phyloP scores from a whole-genome alignment of 1,140 invertebrate species.

The Drosophila arizonae region DNA sequence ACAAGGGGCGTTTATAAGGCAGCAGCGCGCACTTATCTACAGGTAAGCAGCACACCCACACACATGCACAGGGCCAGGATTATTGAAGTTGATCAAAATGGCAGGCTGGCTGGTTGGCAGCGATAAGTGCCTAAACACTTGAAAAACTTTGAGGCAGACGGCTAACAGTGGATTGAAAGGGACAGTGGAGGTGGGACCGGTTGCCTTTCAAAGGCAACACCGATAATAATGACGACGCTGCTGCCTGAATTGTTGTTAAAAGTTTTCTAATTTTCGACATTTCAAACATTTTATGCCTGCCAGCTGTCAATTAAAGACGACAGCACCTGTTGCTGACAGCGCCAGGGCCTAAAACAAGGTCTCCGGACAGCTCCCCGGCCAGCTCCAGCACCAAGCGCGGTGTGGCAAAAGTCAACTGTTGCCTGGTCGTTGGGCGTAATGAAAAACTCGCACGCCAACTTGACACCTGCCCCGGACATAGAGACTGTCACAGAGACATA shows the following conservation, averaged over 20 bases:
- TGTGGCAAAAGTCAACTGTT: slow-evolving; percentile 44
- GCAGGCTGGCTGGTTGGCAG: slow-evolving; percentile 58
- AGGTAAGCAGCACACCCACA: slow-evolving; percentile 58
- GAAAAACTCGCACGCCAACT: slow-evolving; percentile 65
- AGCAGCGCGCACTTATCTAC: slow-evolving; percentile 59
- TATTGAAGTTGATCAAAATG: slow-evolving; percentile 77
- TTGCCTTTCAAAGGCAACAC: slow-evolving; percentile 46
- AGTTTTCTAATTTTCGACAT: slow-evolving; percentile 82
- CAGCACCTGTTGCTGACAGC: slow-evolving; percentile 77
- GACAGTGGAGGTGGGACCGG: background rate
- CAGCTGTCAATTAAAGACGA: slow-evolving; percentile 79
- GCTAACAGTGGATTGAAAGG: background rate
- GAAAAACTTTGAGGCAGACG: slow-evolving; percentile 55
- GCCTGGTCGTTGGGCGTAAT: slow-evolving; percentile 31
- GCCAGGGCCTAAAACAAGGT: slow-evolving; percentile 22
- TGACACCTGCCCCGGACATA: slow-evolving; percentile 60
- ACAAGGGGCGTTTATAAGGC: slow-evolving; percentile 68
- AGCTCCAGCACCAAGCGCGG: background rate
- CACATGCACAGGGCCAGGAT: slow-evolving; percentile 52
- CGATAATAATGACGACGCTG: slow-evolving; percentile 67
- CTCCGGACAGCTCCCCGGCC: background rate
- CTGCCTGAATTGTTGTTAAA: slow-evolving; percentile 69
- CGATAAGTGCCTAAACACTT: slow-evolving; percentile 79
- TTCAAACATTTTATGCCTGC: slow-evolving; percentile 77
- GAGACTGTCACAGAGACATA: background rate